Evolutionary conservation across 2,888 invertebrate genomes (phyloP).

Genomic region (Orthosia cruda): DNA sequence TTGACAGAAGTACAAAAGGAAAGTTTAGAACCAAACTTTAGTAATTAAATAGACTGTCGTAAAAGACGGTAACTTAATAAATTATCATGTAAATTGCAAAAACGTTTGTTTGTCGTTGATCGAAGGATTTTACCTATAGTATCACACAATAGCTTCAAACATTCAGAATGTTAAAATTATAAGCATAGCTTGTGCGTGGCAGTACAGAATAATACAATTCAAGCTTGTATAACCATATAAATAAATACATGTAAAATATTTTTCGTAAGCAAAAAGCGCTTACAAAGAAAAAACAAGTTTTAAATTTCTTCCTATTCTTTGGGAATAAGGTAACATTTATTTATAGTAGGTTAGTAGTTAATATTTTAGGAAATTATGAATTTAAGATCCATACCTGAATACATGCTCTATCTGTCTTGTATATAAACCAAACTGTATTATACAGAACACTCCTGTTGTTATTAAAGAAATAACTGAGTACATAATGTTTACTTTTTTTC

Average conservation of each 20-base stretch:
- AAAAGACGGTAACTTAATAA: neutral
- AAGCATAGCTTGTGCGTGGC: slow-evolving; percentile 16
- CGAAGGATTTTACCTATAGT: neutral
- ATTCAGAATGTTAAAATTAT: neutral
- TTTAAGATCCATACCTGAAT: neutral
- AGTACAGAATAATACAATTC: neutral
- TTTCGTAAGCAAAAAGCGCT: slow-evolving; percentile 12
- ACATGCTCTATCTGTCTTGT: neutral
- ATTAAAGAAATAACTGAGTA: neutral
- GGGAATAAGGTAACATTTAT: slow-evolving; percentile 41
- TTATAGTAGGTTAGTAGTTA: slow-evolving; percentile 4
- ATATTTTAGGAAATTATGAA: neutral
- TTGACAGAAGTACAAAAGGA: neutral
- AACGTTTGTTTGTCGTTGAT: neutral
- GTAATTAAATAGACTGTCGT: neutral
- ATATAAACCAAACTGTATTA: neutral
- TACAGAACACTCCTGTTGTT: neutral
- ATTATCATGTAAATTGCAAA: neutral
- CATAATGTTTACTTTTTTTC: neutral
- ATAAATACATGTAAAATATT: neutral
- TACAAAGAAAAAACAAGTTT: neutral
- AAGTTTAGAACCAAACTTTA: neutral
- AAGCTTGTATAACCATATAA: neutral
- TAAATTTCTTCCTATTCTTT: slow-evolving; percentile 49
- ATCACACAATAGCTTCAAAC: slow-evolving; percentile 9